Conservation (phyloP, 2,888 invertebrate species). For the Sicus ferrugineus region DNA sequence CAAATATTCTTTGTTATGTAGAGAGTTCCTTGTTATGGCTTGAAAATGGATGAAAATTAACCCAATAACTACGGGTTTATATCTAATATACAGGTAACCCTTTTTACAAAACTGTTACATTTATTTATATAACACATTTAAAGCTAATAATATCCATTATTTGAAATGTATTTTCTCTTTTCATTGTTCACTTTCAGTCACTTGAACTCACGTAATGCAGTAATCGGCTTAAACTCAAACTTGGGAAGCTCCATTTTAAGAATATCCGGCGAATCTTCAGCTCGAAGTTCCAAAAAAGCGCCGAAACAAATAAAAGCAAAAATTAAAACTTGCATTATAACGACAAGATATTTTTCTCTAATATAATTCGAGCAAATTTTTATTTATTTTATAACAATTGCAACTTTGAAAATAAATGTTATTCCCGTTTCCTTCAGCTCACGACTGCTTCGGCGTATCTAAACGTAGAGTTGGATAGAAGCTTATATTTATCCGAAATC, state of each 20-base stretch:
- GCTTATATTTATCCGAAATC: neutral
- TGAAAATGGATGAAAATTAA: too few species aligned
- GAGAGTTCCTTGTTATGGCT: too few species aligned
- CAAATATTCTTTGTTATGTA: too few species aligned
- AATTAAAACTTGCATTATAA: conserved; percentile 28
- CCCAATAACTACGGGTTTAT: too few species aligned
- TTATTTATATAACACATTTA: neutral
- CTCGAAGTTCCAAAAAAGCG: conserved; percentile 16
- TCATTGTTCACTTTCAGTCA: conserved; percentile 2
- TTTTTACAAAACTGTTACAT: too few species aligned
- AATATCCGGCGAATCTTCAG: neutral
- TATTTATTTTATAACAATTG: too few species aligned
- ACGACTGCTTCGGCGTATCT: neutral
- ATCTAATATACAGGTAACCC: too few species aligned
- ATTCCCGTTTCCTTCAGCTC: neutral
- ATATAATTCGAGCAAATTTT: too few species aligned
- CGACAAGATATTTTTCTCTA: neutral
- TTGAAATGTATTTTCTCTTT: neutral
- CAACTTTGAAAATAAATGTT: neutral
- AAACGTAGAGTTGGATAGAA: neutral
- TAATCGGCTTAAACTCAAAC: conserved; percentile 46
- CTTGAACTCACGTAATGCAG: conserved; percentile 48
- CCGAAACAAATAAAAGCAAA: conserved; percentile 34
- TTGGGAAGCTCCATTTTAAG: conserved; percentile 24
- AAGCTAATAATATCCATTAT: neutral